Evolutionary conservation across 2,113 vertebrate species (phyloP).

Genomic region (Xerus inauris): DNA sequence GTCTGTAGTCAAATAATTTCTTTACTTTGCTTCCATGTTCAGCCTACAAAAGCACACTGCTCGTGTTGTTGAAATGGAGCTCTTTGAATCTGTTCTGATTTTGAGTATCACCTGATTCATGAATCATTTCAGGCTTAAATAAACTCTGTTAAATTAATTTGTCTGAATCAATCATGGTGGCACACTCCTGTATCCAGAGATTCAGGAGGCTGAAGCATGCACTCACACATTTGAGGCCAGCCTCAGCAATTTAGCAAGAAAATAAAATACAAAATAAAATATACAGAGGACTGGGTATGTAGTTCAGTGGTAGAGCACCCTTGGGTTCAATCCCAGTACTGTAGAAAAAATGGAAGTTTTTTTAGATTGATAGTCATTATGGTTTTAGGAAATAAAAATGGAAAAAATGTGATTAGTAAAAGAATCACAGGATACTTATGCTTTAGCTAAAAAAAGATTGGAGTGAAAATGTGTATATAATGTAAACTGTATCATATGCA

Average conservation of each 20-base stretch:
- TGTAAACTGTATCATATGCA: not conserved
- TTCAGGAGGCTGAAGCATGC: too few species aligned
- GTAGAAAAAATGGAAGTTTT: not conserved
- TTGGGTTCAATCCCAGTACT: too few species aligned
- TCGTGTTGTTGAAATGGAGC: not conserved
- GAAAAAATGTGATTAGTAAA: constrained; percentile 3
- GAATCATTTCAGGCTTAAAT: not conserved
- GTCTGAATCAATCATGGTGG: not conserved
- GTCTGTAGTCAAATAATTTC: not conserved
- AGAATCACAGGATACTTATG: not conserved
- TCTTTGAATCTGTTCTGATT: not conserved
- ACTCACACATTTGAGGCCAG: too few species aligned
- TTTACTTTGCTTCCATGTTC: not conserved
- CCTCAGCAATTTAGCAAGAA: too few species aligned
- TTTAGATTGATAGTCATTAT: not conserved
- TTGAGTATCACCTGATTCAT: not conserved
- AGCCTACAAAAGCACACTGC: not conserved
- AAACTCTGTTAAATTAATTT: not conserved
- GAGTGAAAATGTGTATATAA: not conserved
- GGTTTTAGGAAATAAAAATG: not conserved
- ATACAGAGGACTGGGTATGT: too few species aligned
- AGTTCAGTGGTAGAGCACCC: too few species aligned
- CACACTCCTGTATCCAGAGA: too few species aligned
- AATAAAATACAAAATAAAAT: too few species aligned
- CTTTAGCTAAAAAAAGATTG: constrained; percentile 7